These are phyloP conservation scores for Apamea epomidion DNA, from an alignment of 2,888 invertebrate genomes.

Conservation along the genomic window DNA sequence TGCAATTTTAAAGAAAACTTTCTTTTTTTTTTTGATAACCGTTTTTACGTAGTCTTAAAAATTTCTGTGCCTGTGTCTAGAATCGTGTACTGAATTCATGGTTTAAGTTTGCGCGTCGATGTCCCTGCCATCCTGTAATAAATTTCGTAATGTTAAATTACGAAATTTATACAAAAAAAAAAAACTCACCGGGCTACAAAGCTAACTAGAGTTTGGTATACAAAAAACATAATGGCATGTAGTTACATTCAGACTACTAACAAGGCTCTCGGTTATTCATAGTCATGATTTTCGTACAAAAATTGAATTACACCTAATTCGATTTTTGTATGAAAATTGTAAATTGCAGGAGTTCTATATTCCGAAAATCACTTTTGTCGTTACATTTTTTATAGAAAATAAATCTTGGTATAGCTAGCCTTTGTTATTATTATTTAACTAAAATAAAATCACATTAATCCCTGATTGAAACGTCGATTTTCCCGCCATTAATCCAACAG, in stretches of 20 bases:
- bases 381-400: neutral
- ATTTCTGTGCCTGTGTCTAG: too few relatives aligned
- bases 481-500: neutral
- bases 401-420: neutral
- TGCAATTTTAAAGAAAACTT: too few relatives aligned
- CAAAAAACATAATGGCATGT: neutral
- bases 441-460: neutral
- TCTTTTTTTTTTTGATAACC: too few relatives aligned
- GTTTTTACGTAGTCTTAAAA: too few relatives aligned
- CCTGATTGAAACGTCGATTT: neutral
- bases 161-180: neutral
- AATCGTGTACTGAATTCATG: too few relatives aligned
- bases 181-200: neutral
- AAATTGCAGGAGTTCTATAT: neutral
- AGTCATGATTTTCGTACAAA: too few relatives aligned
- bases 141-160: too few relatives aligned
- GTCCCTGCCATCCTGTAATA: too few relatives aligned
- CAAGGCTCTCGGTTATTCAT: too few relatives aligned
- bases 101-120: too few relatives aligned
- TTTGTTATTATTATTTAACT: neutral
- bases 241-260: neutral
- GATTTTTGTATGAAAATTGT: neutral
- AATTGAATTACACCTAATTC: neutral
- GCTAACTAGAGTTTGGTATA: neutral
- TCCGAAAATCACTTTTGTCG: neutral